phyloP scores from a whole-genome alignment of 1,140 invertebrate genomes.

The Drosophila sucinea region DNA sequence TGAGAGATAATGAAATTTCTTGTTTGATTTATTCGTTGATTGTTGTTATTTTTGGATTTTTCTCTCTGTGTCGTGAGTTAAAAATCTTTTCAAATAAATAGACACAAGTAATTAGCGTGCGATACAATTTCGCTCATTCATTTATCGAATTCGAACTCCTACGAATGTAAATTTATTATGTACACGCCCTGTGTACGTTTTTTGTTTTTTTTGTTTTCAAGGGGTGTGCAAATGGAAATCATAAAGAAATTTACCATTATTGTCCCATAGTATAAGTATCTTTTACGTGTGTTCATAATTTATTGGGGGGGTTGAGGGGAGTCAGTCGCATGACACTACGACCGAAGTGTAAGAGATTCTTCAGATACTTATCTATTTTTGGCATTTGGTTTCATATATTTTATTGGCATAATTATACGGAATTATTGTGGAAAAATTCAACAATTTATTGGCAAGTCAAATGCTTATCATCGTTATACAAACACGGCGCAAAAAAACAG shows the following conservation, averaged over 20 bases:
- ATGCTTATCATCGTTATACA: conserved; percentile 30
- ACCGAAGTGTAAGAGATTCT: conserved; percentile 5
- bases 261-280: conserved; percentile 4
- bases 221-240: conserved; percentile 28
- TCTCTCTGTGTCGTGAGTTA: conserved; percentile 26
- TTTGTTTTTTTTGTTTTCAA: neutral
- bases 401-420: conserved; percentile 74
- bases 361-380: conserved; percentile 61
- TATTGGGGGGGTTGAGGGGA: conserved; percentile 2
- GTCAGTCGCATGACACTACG: neutral
- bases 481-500: conserved; percentile 2
- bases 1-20: conserved; percentile 3
- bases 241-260: conserved; percentile 23
- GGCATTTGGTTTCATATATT: conserved; percentile 30
- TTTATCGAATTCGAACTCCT: conserved; percentile 20
- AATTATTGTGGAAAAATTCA: conserved; percentile 60
- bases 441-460: conserved; percentile 59
- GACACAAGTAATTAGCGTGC: conserved; percentile 55
- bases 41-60: conserved; percentile 25
- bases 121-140: conserved; percentile 33
- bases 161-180: conserved; percentile 37
- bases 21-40: conserved; percentile 26
- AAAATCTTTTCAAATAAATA: conserved; percentile 60
- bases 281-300: conserved; percentile 26
- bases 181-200: conserved; percentile 1